Evolutionary conservation across 2,113 vertebrate genomes (phyloP).

Genomic region (Paramisgurnus dabryanus): DNA sequence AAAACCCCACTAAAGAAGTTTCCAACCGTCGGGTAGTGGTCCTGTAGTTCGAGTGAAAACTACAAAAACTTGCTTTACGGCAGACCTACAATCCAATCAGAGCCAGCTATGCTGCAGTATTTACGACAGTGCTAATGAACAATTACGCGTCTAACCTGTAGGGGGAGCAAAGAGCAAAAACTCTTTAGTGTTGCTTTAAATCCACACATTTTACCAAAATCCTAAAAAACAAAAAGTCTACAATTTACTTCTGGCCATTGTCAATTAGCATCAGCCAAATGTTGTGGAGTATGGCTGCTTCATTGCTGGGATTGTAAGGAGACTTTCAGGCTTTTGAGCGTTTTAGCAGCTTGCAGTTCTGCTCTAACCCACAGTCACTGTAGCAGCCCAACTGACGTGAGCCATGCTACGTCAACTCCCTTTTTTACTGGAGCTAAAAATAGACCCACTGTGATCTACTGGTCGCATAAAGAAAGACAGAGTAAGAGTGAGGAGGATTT

Average conservation of each 20-base stretch:
- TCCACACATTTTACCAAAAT: no score
- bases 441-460: constrained; percentile 70
- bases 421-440: constrained; percentile 76
- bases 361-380: constrained; percentile 68
- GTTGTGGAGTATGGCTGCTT: not conserved
- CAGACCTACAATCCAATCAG: no score
- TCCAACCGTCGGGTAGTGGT: no score
- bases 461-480: constrained; percentile 49
- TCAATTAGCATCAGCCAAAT: not conserved
- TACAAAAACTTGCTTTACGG: no score
- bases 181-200: no score
- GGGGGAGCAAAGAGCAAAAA: no score
- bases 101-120: no score
- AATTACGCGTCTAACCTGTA: no score
- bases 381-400: constrained; percentile 75
- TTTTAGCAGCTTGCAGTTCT: constrained; percentile 29
- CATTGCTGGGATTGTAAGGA: constrained; percentile 1
- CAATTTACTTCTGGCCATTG: not conserved
- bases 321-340: constrained; percentile 15
- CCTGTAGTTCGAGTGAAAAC: no score
- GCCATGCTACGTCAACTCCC: constrained; percentile 77
- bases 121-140: no score
- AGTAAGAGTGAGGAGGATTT: constrained; percentile 62
- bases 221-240: no score
- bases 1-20: no score